These are phyloP conservation scores for Anadara kagoshimensis DNA, from an alignment of 1,140 invertebrate genomes.

Conservation along the genomic window DNA sequence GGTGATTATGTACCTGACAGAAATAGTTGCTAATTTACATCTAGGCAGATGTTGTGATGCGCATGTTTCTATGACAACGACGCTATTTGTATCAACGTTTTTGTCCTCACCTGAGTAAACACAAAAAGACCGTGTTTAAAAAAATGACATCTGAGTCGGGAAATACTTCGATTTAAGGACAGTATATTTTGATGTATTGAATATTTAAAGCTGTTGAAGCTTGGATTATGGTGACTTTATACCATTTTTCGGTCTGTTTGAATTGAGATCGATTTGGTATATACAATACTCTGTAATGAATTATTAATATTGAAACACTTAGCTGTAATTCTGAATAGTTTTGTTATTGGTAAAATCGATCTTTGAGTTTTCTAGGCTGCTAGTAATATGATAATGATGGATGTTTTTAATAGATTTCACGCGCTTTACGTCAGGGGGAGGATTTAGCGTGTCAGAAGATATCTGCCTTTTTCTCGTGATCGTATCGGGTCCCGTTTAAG, in stretches of 20 bases:
- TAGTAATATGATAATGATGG: slow-evolving; percentile 8
- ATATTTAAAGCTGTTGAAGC: slow-evolving; percentile 4
- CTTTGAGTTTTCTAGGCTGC: slow-evolving; percentile 10
- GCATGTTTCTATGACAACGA: slow-evolving; percentile 36
- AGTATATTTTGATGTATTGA: slow-evolving; percentile 5
- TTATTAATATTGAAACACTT: slow-evolving; percentile 37
- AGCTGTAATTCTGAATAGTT: slow-evolving; percentile 24
- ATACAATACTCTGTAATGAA: slow-evolving; percentile 30
- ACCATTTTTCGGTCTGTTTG: slow-evolving; percentile 3
- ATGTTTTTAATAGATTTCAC: slow-evolving; percentile 3
- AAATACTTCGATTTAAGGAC: background rate
- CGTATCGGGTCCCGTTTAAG: background rate
- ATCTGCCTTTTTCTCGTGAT: background rate
- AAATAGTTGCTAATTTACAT: slow-evolving; percentile 34
- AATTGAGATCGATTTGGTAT: slow-evolving; percentile 15
- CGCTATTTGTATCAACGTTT: slow-evolving; percentile 24
- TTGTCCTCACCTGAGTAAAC: slow-evolving; percentile 21
- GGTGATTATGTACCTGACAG: slow-evolving; percentile 38
- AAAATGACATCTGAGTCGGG: background rate
- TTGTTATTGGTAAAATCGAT: slow-evolving; percentile 21
- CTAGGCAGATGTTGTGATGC: slow-evolving; percentile 27
- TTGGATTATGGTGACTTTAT: slow-evolving; percentile 6
- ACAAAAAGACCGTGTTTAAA: slow-evolving; percentile 5
- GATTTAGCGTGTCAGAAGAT: background rate
- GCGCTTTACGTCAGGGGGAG: background rate